Base-by-base conservation (phyloP, 1,140 invertebrate species). In the Sinella curviseta region DNA sequence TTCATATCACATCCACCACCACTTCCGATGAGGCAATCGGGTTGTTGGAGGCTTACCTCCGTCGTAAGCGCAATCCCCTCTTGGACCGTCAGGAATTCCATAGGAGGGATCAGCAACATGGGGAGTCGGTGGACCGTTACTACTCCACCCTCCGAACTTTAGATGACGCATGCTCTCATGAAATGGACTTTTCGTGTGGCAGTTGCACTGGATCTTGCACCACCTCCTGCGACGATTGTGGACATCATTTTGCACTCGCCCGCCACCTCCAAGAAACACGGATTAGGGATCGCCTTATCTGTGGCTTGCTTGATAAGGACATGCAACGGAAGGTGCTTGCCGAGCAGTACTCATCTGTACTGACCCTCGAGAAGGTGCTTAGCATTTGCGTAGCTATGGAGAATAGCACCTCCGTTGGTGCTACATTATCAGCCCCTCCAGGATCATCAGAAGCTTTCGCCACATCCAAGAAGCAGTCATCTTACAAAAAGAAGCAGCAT, bases 321-420 rank as follows among this genome's bases (percentile, higher is more conserved):
- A 70, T 33, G 28, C 65, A 70, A n/a, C 30, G 65, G 65, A 70
- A 70, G n/a, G 31, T 70, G 14, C 65, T 70, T 4, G 31, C 65
- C 30, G 65, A 70, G n/a, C 65, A 70, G 65, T 70, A 70, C 65
- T 70, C 65, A 2, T 12, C 26, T 30, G 65, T 31, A 1, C n/a
- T 70, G 65, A 31, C 65, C 1, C 30, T 70, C 8, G 65, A 70
- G 1, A 30, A 33, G 12, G 65, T 70, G 1, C 65, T 70, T 12
- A 16, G 26, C n/a, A 70, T 70, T 12, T 70, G 65, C 65, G 24
- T 33, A 30, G 65, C 65, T 2, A 30, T 70, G 28, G 65, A 70
- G 31, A 31, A n/a, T 30, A 12, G 3, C 65, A 31, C 2, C 31
- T 14, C 31, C 8, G 31, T 33, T 17, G 65, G 65, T 12, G 65